These are phyloP conservation scores for Scolopax mira DNA, from an alignment of 2,113 vertebrate species.

Conservation along the genomic window DNA sequence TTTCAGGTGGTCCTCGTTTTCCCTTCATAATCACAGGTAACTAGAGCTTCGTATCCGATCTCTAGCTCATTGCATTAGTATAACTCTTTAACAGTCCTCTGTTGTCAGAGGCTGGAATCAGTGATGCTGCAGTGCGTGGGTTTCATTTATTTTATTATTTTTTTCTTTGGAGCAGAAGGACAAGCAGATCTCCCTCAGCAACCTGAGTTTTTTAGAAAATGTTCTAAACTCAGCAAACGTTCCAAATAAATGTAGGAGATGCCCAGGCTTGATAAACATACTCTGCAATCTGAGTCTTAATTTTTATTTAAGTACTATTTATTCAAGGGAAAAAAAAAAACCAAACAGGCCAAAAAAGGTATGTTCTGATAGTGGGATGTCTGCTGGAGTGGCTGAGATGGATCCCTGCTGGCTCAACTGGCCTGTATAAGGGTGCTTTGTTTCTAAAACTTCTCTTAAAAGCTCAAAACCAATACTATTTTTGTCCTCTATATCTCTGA, in stretches of 20 bases:
- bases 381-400: not conserved
- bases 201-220: not conserved
- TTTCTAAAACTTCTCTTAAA: not conserved
- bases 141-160: not conserved
- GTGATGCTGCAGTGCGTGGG: rapidly evolving
- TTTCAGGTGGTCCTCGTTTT: rapidly evolving
- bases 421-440: not conserved
- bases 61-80: rapidly evolving
- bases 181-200: not conserved
- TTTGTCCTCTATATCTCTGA: not conserved
- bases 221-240: not conserved
- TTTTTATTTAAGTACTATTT: not conserved
- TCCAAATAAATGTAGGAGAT: not conserved
- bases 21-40: not conserved
- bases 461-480: not conserved
- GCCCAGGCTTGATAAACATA: rapidly evolving
- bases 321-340: not conserved
- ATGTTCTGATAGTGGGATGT: rapidly evolving
- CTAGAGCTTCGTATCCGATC: rapidly evolving
- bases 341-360: not conserved
- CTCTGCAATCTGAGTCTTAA: not conserved
- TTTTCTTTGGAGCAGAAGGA: not conserved
- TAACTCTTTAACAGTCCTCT: rapidly evolving
- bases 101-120: no score
- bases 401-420: not conserved